A percentile compares a stretch with the other conserved stretches of the same genome.
phyloP scores from a whole-genome alignment of 2,888 invertebrate species.

The Lobophora halterata region DNA sequence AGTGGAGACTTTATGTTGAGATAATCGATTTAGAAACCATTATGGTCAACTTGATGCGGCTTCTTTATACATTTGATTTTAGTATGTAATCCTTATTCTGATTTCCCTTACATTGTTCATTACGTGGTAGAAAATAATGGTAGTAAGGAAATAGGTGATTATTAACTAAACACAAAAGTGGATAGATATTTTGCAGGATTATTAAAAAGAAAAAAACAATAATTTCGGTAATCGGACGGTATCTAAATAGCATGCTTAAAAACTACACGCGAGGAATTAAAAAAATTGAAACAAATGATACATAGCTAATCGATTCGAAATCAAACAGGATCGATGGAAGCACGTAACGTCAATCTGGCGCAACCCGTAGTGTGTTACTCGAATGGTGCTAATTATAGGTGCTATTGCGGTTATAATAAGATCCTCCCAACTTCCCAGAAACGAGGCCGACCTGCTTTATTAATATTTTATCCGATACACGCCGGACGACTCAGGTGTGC shows the following conservation, averaged over 20 bases:
- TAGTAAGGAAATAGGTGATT: no score
- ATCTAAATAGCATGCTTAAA: conserved; percentile 13
- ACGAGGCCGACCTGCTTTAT: conserved; percentile 78
- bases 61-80: no score
- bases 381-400: conserved; percentile 79
- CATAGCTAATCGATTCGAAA: conserved; percentile 43
- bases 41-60: background rate
- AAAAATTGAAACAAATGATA: conserved; percentile 37
- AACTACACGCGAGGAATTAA: conserved; percentile 26
- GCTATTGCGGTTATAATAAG: conserved; percentile 81
- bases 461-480: conserved; percentile 80
- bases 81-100: no score
- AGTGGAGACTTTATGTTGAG: conserved; percentile 30
- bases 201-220: conserved; percentile 9
- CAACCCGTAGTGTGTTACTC: conserved; percentile 75
- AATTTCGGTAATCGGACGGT: conserved; percentile 13
- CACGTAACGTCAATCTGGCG: conserved; percentile 68
- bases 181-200: background rate
- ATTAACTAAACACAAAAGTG: conserved; percentile 1
- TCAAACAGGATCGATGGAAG: conserved; percentile 56
- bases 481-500: no score
- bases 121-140: no score
- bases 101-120: no score
- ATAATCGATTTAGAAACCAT: conserved; percentile 11
- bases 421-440: conserved; percentile 79